Evolutionary conservation across 2,888 invertebrate species (phyloP), one percentile per base, ranked within the genome.

Genomic region (Syrista parreyssii): DNA sequence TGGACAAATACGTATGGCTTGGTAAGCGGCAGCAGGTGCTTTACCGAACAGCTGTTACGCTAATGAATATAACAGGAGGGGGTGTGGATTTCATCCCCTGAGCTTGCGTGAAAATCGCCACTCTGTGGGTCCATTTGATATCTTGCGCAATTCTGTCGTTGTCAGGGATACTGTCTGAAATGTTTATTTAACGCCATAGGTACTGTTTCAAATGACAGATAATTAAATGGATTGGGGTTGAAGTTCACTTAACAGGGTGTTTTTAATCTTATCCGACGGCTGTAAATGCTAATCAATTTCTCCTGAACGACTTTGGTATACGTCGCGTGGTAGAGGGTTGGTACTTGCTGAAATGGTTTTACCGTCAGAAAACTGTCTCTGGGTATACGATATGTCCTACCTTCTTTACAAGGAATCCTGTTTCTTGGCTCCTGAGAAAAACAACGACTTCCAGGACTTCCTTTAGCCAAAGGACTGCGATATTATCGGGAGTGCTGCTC

Each of bases 1-100:
- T 71, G 71, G 71, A 71, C 71, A 33, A 71, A 71, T 71, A 31
- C 71, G 33, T 71, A 71, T 71, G 31, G 71, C 71, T 71, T 15
- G 71, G 71, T 4, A 31, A 71, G 71, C 71, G 71, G 71, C 33
- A 31, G 32, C 71, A 71, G 71, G 71, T 71, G 71, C 33, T 71
- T 33, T 31, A 71, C 32, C 33, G 15, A 71, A 71, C 71, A 71
- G 71, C 71, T 71, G 71, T 12, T 31, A 71, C 32, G 6, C 32
- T 33, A 71, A 71, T 71, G 31, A 71, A 71, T 71, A 71, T 71
- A 71, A 71, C 32, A 11, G 71, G n/a, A 55, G 55, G 23, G 23
- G 23, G 23, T 55, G 55, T 55, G 55, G 23, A 55, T 23, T 23
- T 23, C 55, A 55, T 23, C 55, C 55, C 55, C 55, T 55, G 23